These are phyloP conservation scores for Athrips mouffetella DNA, from an alignment of 2,888 invertebrate genomes.

Conservation along the genomic window DNA sequence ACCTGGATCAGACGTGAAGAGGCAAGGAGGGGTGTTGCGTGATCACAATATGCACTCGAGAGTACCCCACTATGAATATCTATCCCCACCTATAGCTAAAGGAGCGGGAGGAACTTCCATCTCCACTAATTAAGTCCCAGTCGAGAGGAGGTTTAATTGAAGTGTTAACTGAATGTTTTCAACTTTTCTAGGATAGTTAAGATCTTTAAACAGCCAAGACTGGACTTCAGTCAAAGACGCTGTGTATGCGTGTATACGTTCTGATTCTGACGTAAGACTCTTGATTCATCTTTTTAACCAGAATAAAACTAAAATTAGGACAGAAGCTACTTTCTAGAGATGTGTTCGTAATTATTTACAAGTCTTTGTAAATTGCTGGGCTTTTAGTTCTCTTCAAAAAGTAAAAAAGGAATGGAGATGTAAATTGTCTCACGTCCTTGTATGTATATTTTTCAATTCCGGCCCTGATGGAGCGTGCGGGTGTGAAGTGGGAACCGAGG, in stretches of 20 bases:
- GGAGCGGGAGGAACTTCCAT: slow-evolving; percentile 52
- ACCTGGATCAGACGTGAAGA: slow-evolving; percentile 70
- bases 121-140: slow-evolving; percentile 48
- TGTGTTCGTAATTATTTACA: too few species aligned
- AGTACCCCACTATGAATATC: slow-evolving; percentile 67
- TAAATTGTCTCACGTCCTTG: background rate
- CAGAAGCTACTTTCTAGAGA: too few species aligned
- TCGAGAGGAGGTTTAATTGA: slow-evolving; percentile 32
- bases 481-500: slow-evolving; percentile 32
- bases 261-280: too few species aligned
- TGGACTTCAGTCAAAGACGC: too few species aligned
- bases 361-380: too few species aligned
- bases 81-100: too few species aligned
- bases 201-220: too few species aligned
- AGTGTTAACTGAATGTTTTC: slow-evolving; percentile 20
- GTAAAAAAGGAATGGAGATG: slow-evolving; percentile 3
- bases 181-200: slow-evolving; percentile 11
- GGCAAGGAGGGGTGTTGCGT: slow-evolving; percentile 50
- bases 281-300: too few species aligned
- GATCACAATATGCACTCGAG: slow-evolving; percentile 78
- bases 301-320: too few species aligned
- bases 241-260: too few species aligned
- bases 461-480: slow-evolving; percentile 40
- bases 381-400: background rate
- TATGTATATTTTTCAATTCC: slow-evolving; percentile 30